phyloP scores from a whole-genome alignment of 2,888 invertebrate genomes.

The Phasia obesa region DNA sequence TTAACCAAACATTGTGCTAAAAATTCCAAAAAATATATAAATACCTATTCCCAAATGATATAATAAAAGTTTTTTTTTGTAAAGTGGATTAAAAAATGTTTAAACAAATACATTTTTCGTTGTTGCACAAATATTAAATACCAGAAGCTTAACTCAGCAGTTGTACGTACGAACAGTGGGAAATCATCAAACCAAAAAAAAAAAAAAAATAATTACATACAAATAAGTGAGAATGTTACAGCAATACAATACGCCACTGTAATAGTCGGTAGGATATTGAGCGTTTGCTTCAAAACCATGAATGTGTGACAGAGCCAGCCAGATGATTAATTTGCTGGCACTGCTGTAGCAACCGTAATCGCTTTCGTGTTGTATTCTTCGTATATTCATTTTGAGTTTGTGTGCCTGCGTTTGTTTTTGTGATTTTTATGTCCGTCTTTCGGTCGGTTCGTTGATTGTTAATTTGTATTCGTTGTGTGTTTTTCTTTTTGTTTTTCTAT shows the following conservation, averaged over 20 bases:
- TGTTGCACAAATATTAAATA: slow-evolving; percentile 74
- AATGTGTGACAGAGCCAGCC: slow-evolving; percentile 65
- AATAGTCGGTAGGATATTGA: slow-evolving; percentile 47
- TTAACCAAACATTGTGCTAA: slow-evolving; percentile 2
- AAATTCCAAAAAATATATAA: not conserved
- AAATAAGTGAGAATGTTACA: slow-evolving; percentile 63
- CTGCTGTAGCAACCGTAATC: slow-evolving; percentile 34
- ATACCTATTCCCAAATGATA: too few relatives aligned
- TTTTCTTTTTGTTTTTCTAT: slow-evolving; percentile 28
- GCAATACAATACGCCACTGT: slow-evolving; percentile 51
- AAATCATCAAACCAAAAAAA: slow-evolving; percentile 48
- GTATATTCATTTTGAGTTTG: slow-evolving; percentile 44
- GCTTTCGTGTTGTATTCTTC: slow-evolving; percentile 60
- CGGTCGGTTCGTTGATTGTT: slow-evolving; percentile 55
- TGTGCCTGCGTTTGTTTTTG: slow-evolving; percentile 47
- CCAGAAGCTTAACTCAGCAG: slow-evolving; percentile 47
- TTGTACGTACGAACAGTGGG: slow-evolving; percentile 46
- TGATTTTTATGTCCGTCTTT: slow-evolving; percentile 52
- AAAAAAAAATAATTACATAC: slow-evolving; percentile 31
- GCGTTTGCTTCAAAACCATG: slow-evolving; percentile 53
- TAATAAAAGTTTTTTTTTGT: not conserved
- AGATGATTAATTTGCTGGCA: slow-evolving; percentile 24
- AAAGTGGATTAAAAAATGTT: not conserved
- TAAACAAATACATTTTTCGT: slow-evolving; percentile 65
- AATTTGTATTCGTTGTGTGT: slow-evolving; percentile 49